phyloP scores from a whole-genome alignment of 2,113 vertebrate species.

The Actinemys pallida region DNA sequence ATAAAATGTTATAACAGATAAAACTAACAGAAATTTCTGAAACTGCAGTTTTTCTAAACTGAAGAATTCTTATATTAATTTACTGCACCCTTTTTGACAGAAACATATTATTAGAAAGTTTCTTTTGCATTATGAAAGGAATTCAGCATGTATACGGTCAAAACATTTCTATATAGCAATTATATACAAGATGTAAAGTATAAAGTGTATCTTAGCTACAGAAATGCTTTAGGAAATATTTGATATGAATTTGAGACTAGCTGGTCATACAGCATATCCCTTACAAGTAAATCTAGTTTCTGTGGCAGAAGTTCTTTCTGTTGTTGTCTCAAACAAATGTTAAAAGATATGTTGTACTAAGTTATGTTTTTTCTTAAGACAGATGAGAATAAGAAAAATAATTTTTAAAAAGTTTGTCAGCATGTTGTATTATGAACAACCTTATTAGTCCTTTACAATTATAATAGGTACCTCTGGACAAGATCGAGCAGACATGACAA shows the following conservation, averaged over 20 bases:
- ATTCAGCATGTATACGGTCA: slow-evolving; percentile 1
- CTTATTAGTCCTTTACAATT: slow-evolving; percentile 75
- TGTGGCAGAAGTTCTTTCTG: not conserved
- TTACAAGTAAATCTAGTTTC: slow-evolving; percentile 28
- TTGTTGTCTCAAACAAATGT: slow-evolving; percentile 1
- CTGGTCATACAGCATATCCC: not conserved
- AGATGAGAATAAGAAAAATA: not conserved
- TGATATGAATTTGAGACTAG: not conserved
- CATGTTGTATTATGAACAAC: slow-evolving; percentile 75
- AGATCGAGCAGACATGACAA: slow-evolving; percentile 82
- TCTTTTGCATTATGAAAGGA: not conserved
- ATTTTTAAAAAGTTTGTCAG: slow-evolving; percentile 67
- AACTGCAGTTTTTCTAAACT: slow-evolving; percentile 3
- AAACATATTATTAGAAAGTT: not conserved
- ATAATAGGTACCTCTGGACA: slow-evolving; percentile 75
- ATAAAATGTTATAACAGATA: not conserved
- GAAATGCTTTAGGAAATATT: not conserved
- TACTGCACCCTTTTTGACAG: not conserved
- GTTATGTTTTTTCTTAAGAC: not conserved
- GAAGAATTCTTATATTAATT: not conserved
- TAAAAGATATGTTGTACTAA: not conserved
- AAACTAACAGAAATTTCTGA: not conserved
- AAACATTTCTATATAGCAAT: not conserved
- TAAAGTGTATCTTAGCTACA: not conserved
- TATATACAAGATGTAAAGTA: not conserved